Base-by-base conservation (phyloP, 2,888 invertebrate genomes). In the Adelphocoris suturalis region DNA sequence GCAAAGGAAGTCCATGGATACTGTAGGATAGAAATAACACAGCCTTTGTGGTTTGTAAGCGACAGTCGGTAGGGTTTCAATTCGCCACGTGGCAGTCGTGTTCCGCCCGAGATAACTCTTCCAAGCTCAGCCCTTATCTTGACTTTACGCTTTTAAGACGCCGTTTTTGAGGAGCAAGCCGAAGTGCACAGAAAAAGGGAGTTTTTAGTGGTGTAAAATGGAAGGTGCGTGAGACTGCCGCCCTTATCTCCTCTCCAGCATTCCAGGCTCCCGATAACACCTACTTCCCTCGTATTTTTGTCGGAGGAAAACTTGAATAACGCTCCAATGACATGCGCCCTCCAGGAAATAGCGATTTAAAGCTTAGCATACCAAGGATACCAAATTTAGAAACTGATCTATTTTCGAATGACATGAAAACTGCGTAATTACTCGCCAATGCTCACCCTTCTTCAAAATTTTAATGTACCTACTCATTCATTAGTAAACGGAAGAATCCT, bases 271-370 rank as follows among this genome's bases (percentile, higher is more conserved):
- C 12, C 16, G 61, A 61, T 61, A 61, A 19, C 61, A 61, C 19
- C 61, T n/a, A 61, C 61, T 61, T 57, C n/a, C n/a, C 61, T n/a
- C 61, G 61, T 61, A 61, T 61, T 61, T 61, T 61, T n/a, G 61
- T n/a, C 61, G 61, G 61, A 61, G 61, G 61, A 19, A 19, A 61
- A 61, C 61, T 61, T 61, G 61, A 61, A 61, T 61, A 61, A 61
- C 61, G 61, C 9, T 9, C 16, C 61, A 9, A 14, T n/a, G 19
- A 3, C 61, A 61, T n/a, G 61, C n/a, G 61, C 61, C 61, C 19
- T n/a, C 9, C 19, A 61, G 61, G n/a, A 61, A 61, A 19, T 11
- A 9, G 61, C 61, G 61, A 37, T 37, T 37, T 37, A 37, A 37
- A 37, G 37, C 37, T 37, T 37, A 37, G 37, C 37, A 37, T 37